Conservation (phyloP, 2,888 invertebrate species). For the Chalcosyrphus nemorum region DNA sequence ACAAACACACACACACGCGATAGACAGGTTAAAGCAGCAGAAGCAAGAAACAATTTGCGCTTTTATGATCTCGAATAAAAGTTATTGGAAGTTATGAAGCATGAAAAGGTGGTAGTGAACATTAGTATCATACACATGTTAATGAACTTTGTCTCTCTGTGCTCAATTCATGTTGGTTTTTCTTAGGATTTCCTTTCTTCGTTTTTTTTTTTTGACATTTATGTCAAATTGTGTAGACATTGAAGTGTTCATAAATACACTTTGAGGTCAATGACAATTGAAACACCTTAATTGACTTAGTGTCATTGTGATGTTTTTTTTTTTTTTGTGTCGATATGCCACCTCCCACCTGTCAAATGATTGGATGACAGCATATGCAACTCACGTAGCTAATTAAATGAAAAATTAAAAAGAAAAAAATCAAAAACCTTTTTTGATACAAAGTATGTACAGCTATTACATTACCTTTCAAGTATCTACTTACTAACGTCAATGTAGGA, state of each 20-base stretch:
- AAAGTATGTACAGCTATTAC: slow-evolving; percentile 1
- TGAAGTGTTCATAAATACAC: background rate
- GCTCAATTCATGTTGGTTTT: slow-evolving; percentile 20
- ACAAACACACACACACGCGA: background rate
- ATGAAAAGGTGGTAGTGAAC: slow-evolving; percentile 10
- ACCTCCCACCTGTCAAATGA: slow-evolving; percentile 18
- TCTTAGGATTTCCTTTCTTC: slow-evolving; percentile 1
- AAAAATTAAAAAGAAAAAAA: slow-evolving; percentile 14
- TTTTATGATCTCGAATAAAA: slow-evolving; percentile 38
- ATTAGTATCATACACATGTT: slow-evolving; percentile 25
- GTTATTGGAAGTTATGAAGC: slow-evolving; percentile 37
- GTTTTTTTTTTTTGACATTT: slow-evolving; percentile 13
- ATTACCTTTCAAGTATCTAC: slow-evolving; percentile 17
- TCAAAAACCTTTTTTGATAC: background rate
- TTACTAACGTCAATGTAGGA: background rate
- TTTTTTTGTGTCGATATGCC: too few relatives aligned
- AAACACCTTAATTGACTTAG: slow-evolving; percentile 57
- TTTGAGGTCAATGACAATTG: slow-evolving; percentile 44
- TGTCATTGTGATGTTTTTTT: slow-evolving; percentile 10
- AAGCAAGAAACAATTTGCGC: background rate
- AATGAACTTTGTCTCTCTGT: slow-evolving; percentile 51
- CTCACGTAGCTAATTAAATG: slow-evolving; percentile 41
- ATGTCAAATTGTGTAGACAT: slow-evolving; percentile 20
- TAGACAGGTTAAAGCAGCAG: slow-evolving; percentile 34
- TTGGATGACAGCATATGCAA: slow-evolving; percentile 21